These are phyloP conservation scores for Notamacropus eugenii DNA, from an alignment of 2,797 vertebrate genomes.

Conservation along the genomic window DNA sequence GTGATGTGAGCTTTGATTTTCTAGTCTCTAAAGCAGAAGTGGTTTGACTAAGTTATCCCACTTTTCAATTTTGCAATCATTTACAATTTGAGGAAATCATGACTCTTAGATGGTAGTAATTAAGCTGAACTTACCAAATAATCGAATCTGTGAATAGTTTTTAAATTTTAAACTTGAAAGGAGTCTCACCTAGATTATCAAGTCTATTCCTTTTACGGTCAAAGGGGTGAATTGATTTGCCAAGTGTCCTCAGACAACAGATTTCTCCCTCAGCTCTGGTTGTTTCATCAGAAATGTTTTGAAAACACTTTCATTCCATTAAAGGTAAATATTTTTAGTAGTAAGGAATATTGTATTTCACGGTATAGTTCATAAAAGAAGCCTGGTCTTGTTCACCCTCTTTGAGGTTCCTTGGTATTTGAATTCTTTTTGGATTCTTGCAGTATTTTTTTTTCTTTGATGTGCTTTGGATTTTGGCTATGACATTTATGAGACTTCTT, in stretches of 20 bases:
- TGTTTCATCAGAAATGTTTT: not conserved
- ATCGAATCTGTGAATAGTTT: not conserved
- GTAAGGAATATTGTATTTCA: not conserved
- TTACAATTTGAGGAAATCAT: not conserved
- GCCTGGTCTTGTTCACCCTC: not conserved
- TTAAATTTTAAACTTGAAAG: not conserved
- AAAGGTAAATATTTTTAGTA: not conserved
- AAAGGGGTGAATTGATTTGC: not conserved
- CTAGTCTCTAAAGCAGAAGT: too few species aligned
- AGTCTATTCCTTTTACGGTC: not conserved
- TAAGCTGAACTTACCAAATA: not conserved
- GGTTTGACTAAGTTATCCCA: too few species aligned
- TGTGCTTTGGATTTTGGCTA: not conserved
- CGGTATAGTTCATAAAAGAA: not conserved
- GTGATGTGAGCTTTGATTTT: too few species aligned
- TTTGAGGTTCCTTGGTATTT: not conserved
- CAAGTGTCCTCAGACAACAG: not conserved
- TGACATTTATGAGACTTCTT: not conserved
- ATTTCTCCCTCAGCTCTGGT: not conserved
- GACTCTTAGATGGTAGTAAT: not conserved
- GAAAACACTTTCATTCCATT: not conserved
- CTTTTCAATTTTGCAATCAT: too few species aligned
- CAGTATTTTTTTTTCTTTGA: not conserved
- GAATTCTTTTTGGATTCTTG: not conserved
- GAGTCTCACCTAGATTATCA: not conserved